Evolutionary conservation across 2,113 vertebrate genomes (phyloP).

Genomic region (Chaetura pelagica): DNA sequence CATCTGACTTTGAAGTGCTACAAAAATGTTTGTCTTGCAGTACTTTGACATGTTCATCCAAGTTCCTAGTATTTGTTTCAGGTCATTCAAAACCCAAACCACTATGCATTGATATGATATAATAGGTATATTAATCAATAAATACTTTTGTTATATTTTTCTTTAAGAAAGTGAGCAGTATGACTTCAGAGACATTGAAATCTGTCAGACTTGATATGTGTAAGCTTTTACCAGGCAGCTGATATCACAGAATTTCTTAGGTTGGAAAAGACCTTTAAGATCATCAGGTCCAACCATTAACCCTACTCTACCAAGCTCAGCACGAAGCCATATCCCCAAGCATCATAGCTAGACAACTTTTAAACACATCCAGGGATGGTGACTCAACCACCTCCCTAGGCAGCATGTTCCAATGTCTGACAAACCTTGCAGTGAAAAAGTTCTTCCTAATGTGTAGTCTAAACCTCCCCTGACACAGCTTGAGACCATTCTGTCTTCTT

Average conservation of each 20-base stretch:
- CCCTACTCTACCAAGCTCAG: too few species aligned
- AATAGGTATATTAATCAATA: neutral
- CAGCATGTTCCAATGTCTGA: too few species aligned
- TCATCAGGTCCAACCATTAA: too few species aligned
- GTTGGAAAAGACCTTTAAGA: too few species aligned
- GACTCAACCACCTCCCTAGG: too few species aligned
- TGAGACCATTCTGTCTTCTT: neutral
- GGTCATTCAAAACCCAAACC: neutral
- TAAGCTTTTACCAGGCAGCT: neutral
- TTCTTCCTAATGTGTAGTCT: too few species aligned
- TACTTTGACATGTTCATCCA: neutral
- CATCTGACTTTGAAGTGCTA: neutral
- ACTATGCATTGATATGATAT: neutral
- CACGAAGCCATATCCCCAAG: too few species aligned
- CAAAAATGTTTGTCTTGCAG: neutral
- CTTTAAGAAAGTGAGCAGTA: neutral
- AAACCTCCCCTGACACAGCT: neutral
- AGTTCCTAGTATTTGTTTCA: neutral
- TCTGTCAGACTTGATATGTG: neutral
- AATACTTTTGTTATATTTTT: neutral
- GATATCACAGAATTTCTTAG: neutral
- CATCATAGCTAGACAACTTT: too few species aligned
- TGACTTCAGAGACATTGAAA: neutral
- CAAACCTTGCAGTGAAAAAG: too few species aligned
- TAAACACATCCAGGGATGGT: too few species aligned